Conservation (phyloP, 2,113 vertebrate genomes). For the Spermophilus dauricus region DNA sequence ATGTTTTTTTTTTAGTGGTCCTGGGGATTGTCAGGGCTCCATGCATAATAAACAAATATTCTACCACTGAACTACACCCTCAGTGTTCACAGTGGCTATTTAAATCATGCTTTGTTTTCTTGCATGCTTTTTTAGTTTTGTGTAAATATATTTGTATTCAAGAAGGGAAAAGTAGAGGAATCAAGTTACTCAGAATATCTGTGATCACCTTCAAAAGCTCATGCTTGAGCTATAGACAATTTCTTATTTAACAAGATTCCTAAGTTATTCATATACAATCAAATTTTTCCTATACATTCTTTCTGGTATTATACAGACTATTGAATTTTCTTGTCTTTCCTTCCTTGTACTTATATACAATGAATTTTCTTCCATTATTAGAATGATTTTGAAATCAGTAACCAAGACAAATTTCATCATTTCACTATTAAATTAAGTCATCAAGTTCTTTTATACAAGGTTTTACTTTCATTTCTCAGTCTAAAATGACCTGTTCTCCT, state of each 20-base stretch:
- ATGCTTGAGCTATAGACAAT: not conserved
- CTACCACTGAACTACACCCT: not conserved
- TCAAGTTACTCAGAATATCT: not conserved
- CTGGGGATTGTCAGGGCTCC: not conserved
- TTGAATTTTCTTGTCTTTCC: not conserved
- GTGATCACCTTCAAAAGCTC: not conserved
- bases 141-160: constrained; percentile 19
- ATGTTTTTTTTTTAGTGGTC: not conserved
- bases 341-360: not conserved
- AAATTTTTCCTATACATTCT: not conserved
- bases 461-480: not conserved
- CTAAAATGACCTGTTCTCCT: not conserved
- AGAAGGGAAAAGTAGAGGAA: not conserved
- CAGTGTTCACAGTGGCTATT: not conserved
- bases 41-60: not conserved
- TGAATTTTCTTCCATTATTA: not conserved
- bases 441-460: not conserved
- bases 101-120: not conserved
- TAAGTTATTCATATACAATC: not conserved
- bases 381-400: constrained; percentile 25
- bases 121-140: not conserved
- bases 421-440: not conserved
- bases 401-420: not conserved
- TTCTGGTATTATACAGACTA: not conserved
- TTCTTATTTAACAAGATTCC: not conserved